These are phyloP conservation scores for Chymomyza caudatula DNA, from an alignment of 2,888 invertebrate species.

Conservation along the genomic window DNA sequence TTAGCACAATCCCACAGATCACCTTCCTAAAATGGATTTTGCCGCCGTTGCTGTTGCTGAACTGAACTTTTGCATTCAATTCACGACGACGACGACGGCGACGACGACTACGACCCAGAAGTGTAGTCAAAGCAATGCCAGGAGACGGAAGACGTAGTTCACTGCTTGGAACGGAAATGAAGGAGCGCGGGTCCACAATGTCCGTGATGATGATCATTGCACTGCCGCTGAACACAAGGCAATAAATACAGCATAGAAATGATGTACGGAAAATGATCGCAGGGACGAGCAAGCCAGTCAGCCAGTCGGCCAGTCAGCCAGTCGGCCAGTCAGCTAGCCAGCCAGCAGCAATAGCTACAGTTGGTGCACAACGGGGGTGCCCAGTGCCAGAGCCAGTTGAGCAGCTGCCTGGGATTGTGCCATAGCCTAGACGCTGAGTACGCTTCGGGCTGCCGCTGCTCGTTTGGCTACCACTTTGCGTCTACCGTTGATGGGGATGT, in stretches of 20 bases:
- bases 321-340: slow-evolving; percentile 7
- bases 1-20: slow-evolving; percentile 75
- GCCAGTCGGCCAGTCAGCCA: slow-evolving; percentile 22
- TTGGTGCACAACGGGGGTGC: slow-evolving; percentile 60
- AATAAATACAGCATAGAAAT: slow-evolving; percentile 72
- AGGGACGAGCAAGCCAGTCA: neutral
- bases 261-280: slow-evolving; percentile 72
- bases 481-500: slow-evolving; percentile 21
- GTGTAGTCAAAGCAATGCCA: slow-evolving; percentile 22
- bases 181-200: slow-evolving; percentile 28
- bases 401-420: neutral
- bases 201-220: slow-evolving; percentile 59
- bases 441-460: slow-evolving; percentile 28
- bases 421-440: neutral
- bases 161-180: slow-evolving; percentile 54
- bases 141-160: slow-evolving; percentile 8
- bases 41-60: slow-evolving; percentile 46
- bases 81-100: slow-evolving; percentile 16
- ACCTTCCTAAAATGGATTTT: slow-evolving; percentile 74
- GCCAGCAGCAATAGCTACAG: slow-evolving; percentile 24
- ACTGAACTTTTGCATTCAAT: neutral
- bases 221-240: slow-evolving; percentile 35
- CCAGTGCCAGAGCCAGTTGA: slow-evolving; percentile 3
- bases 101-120: slow-evolving; percentile 12
- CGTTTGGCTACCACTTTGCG: slow-evolving; percentile 68